Evolutionary conservation across 2,797 vertebrate species (phyloP).

Genomic region (Acridotheres tristis): DNA sequence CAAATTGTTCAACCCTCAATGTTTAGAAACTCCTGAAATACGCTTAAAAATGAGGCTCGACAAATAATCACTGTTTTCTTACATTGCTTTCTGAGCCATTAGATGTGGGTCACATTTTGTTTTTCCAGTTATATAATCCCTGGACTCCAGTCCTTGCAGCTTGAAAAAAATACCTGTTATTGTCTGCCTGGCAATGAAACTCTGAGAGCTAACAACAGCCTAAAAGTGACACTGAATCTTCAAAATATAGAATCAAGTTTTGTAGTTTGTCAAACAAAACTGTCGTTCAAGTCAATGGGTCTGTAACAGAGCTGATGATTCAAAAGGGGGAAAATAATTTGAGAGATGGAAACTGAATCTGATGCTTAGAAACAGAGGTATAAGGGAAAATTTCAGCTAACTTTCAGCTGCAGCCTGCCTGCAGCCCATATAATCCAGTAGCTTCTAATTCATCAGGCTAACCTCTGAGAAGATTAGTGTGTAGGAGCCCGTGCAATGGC

Average conservation of each 20-base stretch:
- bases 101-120: neutral
- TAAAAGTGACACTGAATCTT: neutral
- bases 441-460: conserved; percentile 78
- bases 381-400: neutral
- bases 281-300: neutral
- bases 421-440: conserved; percentile 42
- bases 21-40: neutral
- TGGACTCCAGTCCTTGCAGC: neutral
- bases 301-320: neutral
- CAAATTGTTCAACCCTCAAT: neutral
- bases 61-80: neutral
- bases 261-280: neutral
- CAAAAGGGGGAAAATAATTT: neutral
- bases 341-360: neutral
- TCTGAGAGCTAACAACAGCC: neutral
- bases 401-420: conserved; percentile 55
- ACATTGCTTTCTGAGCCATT: neutral
- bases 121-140: neutral
- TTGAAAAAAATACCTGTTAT: conserved; percentile 1
- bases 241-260: neutral
- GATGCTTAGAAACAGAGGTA: neutral
- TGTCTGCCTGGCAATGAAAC: neutral
- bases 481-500: conserved; percentile 51
- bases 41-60: neutral
- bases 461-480: conserved; percentile 68